These are phyloP conservation scores for Suncus etruscus DNA, from an alignment of 2,113 vertebrate genomes.

Conservation along the genomic window DNA sequence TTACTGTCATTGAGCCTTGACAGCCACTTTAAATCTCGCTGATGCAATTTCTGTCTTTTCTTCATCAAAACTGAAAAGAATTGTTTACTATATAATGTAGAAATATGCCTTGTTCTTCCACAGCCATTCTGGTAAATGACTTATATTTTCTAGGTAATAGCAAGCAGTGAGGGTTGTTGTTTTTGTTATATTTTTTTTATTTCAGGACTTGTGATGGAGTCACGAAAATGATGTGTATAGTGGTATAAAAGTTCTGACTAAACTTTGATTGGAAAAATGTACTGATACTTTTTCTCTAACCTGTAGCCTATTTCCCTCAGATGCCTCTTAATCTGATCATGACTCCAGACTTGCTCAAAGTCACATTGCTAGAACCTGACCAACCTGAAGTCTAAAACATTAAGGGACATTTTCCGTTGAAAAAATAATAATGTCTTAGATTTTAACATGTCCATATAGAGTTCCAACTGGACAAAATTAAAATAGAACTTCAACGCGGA, in stretches of 20 bases:
- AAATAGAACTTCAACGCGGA: constrained; percentile 1
- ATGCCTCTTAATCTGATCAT: constrained; percentile 22
- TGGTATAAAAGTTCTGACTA: constrained; percentile 25
- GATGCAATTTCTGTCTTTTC: constrained; percentile 17
- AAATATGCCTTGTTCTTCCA: constrained; percentile 23
- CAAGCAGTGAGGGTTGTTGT: not conserved
- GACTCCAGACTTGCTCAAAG: not conserved
- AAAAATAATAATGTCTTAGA: constrained; percentile 38
- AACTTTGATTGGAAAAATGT: constrained; percentile 13
- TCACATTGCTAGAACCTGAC: not conserved
- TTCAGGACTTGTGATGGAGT: not conserved
- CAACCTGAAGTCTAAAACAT: not conserved
- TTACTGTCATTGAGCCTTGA: constrained; percentile 57
- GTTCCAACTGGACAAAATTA: constrained; percentile 39
- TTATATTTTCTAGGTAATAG: constrained; percentile 45
- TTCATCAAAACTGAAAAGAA: constrained; percentile 47
- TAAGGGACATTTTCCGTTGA: constrained; percentile 21
- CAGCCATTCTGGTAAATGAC: not conserved
- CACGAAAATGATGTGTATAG: constrained; percentile 5
- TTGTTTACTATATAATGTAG: constrained; percentile 4
- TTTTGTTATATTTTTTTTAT: not conserved
- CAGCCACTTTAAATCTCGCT: constrained; percentile 52
- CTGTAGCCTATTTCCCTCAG: not conserved
- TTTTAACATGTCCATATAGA: constrained; percentile 33
- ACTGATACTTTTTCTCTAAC: not conserved